These are phyloP conservation scores for Sinocyclocheilus rhinocerous DNA, from an alignment of 2,113 vertebrate species.

Conservation along the genomic window DNA sequence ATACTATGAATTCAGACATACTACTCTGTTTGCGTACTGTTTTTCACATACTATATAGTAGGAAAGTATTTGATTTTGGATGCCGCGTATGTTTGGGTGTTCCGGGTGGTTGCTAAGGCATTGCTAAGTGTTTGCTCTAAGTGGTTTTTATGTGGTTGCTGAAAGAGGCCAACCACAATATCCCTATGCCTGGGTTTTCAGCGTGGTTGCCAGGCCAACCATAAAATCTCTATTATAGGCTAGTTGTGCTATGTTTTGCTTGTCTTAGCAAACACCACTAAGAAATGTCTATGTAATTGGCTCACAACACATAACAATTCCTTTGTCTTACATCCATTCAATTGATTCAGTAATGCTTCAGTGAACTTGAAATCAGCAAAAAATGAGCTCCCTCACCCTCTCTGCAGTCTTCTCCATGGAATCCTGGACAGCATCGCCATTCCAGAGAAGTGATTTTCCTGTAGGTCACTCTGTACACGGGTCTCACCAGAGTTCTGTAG, in stretches of 20 bases:
- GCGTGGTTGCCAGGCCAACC: not conserved
- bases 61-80: no score
- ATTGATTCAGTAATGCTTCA: not conserved
- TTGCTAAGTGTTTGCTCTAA: no score
- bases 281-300: not conserved
- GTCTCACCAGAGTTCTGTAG: constrained; percentile 93
- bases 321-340: not conserved
- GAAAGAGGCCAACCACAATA: no score
- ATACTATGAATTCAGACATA: no score
- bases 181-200: no score
- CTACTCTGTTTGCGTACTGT: no score
- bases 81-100: no score
- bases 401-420: constrained; percentile 82
- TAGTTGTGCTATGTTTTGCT: not conserved
- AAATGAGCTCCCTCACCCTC: constrained; percentile 76
- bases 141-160: no score
- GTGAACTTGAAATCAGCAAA: not conserved
- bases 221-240: not conserved
- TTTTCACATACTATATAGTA: no score
- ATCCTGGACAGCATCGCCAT: constrained; percentile 89
- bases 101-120: no score
- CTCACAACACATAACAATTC: not conserved
- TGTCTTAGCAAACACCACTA: not conserved
- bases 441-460: constrained; percentile 83
- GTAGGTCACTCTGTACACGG: constrained; percentile 86